Evolutionary conservation across 2,888 invertebrate species (phyloP).

Genomic region (Drosophila limbata): DNA sequence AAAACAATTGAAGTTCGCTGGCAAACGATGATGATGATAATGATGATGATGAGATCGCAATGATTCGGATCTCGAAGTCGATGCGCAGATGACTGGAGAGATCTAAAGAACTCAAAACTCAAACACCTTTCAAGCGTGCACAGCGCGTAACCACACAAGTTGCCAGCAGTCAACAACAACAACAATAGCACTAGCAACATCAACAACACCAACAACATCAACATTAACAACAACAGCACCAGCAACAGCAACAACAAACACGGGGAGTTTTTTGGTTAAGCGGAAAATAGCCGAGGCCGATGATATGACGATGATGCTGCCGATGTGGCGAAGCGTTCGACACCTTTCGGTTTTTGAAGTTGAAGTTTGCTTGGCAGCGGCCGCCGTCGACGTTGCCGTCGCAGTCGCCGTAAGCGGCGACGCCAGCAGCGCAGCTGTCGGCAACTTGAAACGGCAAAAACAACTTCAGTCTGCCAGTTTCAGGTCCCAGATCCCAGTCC

Average conservation of each 20-base stretch:
- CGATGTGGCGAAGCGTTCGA: conserved; percentile 67
- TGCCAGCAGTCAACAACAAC: conserved; percentile 59
- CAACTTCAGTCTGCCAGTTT: conserved; percentile 70
- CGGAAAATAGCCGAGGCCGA: conserved; percentile 73
- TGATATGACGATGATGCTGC: conserved; percentile 71
- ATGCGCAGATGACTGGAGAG: conserved; percentile 74
- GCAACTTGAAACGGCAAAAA: conserved; percentile 71
- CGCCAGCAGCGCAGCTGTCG: conserved; percentile 70
- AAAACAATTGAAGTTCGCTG: conserved; percentile 74
- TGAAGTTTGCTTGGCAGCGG: conserved; percentile 71
- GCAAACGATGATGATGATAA: conserved; percentile 53
- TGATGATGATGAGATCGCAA: conserved; percentile 69
- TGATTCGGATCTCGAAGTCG: conserved; percentile 60
- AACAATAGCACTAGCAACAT: conserved; percentile 37
- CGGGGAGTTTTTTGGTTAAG: conserved; percentile 73
- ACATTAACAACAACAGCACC: conserved; percentile 23
- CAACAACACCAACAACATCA: conserved; percentile 24
- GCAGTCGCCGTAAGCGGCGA: conserved; percentile 42
- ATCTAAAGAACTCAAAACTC: conserved; percentile 79
- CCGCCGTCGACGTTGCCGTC: conserved; percentile 21
- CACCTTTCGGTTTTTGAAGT: conserved; percentile 75
- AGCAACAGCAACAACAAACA: conserved; percentile 47
- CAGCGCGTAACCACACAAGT: conserved; percentile 76
- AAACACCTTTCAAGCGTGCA: conserved; percentile 78
- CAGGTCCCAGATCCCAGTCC: conserved; percentile 56